These are phyloP conservation scores for Clepsis dumicolana DNA, from an alignment of 2,888 invertebrate genomes.

Conservation along the genomic window DNA sequence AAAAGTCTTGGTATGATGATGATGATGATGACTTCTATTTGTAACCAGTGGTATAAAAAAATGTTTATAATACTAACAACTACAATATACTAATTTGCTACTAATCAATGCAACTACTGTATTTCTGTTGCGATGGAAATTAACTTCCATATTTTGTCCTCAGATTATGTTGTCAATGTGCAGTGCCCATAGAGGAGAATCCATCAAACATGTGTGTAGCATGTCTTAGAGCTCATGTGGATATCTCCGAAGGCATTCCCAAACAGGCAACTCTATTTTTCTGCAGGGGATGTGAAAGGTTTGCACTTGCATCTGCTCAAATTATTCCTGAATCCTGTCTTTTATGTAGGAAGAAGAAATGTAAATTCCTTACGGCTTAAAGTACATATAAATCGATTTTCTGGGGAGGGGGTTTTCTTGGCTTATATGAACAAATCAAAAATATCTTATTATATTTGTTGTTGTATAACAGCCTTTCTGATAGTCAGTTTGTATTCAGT, in stretches of 20 bases:
- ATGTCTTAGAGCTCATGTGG: slow-evolving; percentile 95
- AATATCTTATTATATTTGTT: neutral
- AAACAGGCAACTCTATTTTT: slow-evolving; percentile 96
- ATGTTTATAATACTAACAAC: neutral
- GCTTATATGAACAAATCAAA: neutral
- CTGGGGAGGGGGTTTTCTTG: too few species aligned
- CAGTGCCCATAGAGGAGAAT: slow-evolving; percentile 96
- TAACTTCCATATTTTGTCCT: slow-evolving; percentile 40
- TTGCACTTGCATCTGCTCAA: neutral
- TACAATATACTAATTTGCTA: neutral
- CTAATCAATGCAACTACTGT: neutral
- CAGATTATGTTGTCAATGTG: slow-evolving; percentile 98
- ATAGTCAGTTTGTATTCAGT: too few species aligned
- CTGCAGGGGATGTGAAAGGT: slow-evolving; percentile 97
- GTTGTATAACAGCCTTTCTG: too few species aligned
- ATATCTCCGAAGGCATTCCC: slow-evolving; percentile 98
- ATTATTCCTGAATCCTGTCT: neutral
- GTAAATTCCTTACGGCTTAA: neutral
- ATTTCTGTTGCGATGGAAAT: neutral
- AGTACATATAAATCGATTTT: too few species aligned
- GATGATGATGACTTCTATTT: neutral
- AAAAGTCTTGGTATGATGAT: too few species aligned
- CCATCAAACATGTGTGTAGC: slow-evolving; percentile 99
- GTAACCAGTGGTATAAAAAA: neutral
- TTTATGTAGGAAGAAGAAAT: neutral